A percentile compares a stretch with the other conserved stretches of the same genome.
phyloP scores from a whole-genome alignment of 2,797 vertebrate genomes.

The Leptatherina wallacei region DNA sequence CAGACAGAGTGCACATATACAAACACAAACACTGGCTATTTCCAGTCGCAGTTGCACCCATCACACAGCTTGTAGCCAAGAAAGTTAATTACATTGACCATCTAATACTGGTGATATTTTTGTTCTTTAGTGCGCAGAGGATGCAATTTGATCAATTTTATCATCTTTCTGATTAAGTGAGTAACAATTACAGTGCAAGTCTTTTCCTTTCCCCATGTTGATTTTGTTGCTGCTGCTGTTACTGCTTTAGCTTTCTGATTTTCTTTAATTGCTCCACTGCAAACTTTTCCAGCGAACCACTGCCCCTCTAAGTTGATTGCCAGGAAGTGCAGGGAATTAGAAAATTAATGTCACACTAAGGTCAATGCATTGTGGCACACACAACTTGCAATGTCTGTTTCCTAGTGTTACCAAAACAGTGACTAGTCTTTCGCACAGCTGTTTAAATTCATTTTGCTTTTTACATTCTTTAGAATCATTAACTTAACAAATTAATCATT shows the following conservation, averaged over 20 bases:
- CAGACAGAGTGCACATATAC: conserved; percentile 46
- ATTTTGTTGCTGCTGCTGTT: conserved; percentile 52
- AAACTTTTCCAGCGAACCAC: conserved; percentile 79
- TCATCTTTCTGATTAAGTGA: conserved; percentile 78
- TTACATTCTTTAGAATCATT: background rate
- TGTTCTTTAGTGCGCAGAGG: conserved; percentile 48
- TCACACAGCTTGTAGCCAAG: conserved; percentile 65
- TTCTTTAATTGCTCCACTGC: conserved; percentile 74
- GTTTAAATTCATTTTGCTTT: background rate
- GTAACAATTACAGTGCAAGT: conserved; percentile 74
- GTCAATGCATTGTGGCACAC: conserved; percentile 70
- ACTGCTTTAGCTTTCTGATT: conserved; percentile 64
- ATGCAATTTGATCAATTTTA: conserved; percentile 79
- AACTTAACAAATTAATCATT: background rate
- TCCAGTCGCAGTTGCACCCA: conserved; percentile 63
- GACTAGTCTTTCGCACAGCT: background rate
- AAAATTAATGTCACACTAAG: conserved; percentile 80
- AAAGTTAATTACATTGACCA: conserved; percentile 78
- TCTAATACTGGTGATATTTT: conserved; percentile 67
- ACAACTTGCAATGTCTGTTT: conserved; percentile 16
- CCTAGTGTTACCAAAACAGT: background rate
- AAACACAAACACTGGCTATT: conserved; percentile 65
- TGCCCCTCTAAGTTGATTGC: conserved; percentile 82
- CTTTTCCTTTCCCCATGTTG: conserved; percentile 52
- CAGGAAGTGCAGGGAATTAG: conserved; percentile 83